Evolutionary conservation across 2,797 vertebrate genomes (phyloP).

Genomic region (Allenopithecus nigroviridis): DNA sequence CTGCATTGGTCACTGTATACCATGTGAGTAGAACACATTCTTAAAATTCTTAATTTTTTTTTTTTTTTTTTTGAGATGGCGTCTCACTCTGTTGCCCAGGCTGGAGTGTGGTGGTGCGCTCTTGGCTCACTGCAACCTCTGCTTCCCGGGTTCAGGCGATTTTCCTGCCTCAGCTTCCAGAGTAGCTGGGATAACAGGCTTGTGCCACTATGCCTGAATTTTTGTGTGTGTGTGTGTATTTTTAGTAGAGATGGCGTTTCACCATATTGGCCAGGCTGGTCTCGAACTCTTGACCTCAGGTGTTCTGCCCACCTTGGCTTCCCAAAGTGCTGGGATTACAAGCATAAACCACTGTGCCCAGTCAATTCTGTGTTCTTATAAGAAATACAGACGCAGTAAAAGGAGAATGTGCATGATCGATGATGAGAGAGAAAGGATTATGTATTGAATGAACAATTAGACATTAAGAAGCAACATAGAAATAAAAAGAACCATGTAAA

Average conservation of each 20-base stretch:
- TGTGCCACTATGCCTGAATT: neutral
- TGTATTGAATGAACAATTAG: neutral
- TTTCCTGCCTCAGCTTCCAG: neutral
- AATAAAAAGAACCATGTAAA: neutral
- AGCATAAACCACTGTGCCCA: neutral
- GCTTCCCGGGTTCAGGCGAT: neutral
- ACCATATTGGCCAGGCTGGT: neutral
- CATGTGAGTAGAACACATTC: too few relatives aligned
- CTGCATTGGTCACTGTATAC: neutral
- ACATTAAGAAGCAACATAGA: neutral
- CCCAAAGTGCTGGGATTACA: neutral
- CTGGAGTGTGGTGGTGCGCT: neutral
- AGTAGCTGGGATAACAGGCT: neutral
- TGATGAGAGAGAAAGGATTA: neutral
- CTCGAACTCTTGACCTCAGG: neutral
- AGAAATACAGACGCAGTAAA: neutral
- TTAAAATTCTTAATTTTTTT: neutral
- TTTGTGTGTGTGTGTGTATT: neutral
- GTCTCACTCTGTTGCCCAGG: neutral
- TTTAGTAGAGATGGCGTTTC: neutral
- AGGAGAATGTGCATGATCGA: neutral
- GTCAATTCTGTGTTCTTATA: neutral
- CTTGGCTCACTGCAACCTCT: neutral
- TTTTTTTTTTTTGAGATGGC: neutral
- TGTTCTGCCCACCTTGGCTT: neutral